Conservation (phyloP, 2,113 vertebrate genomes). For the human (Homo sapiens) region DNA sequence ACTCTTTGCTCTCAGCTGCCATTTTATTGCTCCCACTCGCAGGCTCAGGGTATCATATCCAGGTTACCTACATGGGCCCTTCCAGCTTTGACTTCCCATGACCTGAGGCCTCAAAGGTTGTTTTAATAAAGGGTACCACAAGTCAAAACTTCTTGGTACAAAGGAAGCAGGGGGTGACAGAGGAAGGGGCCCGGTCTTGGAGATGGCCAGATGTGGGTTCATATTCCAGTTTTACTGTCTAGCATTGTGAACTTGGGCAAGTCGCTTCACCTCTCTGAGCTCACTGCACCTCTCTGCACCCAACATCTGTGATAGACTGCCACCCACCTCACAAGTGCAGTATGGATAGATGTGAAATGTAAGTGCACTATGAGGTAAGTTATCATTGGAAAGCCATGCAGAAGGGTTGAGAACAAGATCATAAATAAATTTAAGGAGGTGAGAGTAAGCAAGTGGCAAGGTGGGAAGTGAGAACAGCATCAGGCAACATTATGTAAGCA, state of each 20-base stretch:
- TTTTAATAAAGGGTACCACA: neutral
- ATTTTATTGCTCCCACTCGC: neutral
- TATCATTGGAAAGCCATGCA: neutral
- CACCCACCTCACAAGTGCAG: neutral
- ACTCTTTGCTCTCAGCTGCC: neutral
- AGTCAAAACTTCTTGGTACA: neutral
- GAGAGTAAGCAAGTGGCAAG: neutral
- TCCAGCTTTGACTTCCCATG: neutral
- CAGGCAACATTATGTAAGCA: neutral
- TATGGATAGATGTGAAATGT: neutral
- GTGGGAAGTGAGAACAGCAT: neutral
- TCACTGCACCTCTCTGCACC: neutral
- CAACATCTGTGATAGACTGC: neutral
- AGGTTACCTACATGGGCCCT: neutral
- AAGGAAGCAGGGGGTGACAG: neutral
- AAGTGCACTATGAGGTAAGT: neutral
- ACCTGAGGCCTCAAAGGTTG: neutral
- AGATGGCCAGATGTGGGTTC: neutral
- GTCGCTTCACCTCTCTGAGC: neutral
- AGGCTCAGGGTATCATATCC: neutral
- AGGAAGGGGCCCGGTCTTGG: neutral
- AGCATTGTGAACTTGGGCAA: neutral
- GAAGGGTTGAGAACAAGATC: neutral
- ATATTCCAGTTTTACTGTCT: neutral
- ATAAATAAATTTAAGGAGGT: neutral